These are phyloP conservation scores for Tetragnatha versicolor DNA, from an alignment of 1,140 invertebrate genomes.

Conservation along the genomic window DNA sequence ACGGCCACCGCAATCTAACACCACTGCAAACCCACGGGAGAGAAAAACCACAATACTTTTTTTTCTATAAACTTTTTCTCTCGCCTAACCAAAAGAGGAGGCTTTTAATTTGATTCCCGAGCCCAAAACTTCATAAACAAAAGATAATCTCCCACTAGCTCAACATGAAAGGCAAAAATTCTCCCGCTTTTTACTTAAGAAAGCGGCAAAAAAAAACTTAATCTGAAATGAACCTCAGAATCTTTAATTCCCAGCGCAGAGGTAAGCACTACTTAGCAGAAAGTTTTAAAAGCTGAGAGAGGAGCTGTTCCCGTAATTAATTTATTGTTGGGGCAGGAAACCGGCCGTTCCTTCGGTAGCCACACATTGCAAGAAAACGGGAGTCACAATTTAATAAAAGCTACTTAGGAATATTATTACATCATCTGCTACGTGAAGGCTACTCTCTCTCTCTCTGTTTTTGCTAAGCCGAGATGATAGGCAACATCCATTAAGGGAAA, in stretches of 20 bases:
- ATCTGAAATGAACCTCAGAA: too few species aligned
- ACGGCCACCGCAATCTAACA: too few species aligned
- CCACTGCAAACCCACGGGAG: too few species aligned
- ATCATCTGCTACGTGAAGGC: not conserved
- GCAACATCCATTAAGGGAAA: conserved; percentile 30
- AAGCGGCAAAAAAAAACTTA: too few species aligned
- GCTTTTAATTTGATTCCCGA: too few species aligned
- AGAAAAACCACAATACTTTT: too few species aligned
- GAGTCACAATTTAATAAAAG: conserved; percentile 29
- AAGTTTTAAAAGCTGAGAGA: conserved; percentile 35
- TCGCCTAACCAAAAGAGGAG: too few species aligned
- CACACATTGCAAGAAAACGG: not conserved
- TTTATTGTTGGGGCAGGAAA: conserved; percentile 6
- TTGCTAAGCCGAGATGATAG: not conserved
- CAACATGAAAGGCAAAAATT: too few species aligned
- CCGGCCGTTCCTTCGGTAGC: not conserved
- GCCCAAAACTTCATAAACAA: too few species aligned
- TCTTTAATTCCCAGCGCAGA: not conserved
- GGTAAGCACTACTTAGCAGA: not conserved
- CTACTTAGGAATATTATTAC: conserved; percentile 31
- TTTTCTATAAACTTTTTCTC: too few species aligned
- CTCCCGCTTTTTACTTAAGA: too few species aligned
- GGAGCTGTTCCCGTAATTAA: conserved; percentile 24
- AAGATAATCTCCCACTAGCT: too few species aligned
- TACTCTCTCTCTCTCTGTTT: not conserved